Conservation (phyloP, 2,113 vertebrate genomes). For the Fukomys damarensis region DNA sequence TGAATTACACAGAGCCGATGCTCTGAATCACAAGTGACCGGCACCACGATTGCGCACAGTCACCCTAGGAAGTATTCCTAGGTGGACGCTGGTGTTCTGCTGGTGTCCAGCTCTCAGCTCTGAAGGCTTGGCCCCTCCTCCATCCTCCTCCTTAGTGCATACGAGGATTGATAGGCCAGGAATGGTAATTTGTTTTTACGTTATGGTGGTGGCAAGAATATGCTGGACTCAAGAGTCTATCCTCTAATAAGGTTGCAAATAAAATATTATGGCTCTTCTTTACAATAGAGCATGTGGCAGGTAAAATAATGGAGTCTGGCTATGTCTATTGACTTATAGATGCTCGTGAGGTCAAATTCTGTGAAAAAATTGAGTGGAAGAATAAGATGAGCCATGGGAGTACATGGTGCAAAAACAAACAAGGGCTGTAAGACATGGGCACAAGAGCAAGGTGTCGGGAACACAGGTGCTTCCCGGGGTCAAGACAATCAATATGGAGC, state of each 20-base stretch:
- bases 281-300: neutral
- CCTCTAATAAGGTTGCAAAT: too few relatives aligned
- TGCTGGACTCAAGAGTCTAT: neutral
- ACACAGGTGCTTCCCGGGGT: neutral
- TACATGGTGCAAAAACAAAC: neutral
- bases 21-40: neutral
- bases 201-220: neutral
- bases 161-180: rapidly evolving
- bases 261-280: neutral
- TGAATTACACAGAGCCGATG: too few relatives aligned
- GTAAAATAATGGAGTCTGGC: neutral
- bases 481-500: rapidly evolving
- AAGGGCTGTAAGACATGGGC: neutral
- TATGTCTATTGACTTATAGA: neutral
- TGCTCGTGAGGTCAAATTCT: neutral
- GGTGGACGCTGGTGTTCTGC: too few relatives aligned
- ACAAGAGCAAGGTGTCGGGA: neutral
- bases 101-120: too few relatives aligned
- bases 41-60: neutral
- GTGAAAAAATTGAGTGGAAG: neutral
- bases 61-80: too few relatives aligned
- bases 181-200: neutral
- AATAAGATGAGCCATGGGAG: neutral
- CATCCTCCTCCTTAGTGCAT: neutral
- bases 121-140: too few relatives aligned